Evolutionary conservation across 2,113 vertebrate genomes (phyloP).

Genomic region (Pterocles burchelli): DNA sequence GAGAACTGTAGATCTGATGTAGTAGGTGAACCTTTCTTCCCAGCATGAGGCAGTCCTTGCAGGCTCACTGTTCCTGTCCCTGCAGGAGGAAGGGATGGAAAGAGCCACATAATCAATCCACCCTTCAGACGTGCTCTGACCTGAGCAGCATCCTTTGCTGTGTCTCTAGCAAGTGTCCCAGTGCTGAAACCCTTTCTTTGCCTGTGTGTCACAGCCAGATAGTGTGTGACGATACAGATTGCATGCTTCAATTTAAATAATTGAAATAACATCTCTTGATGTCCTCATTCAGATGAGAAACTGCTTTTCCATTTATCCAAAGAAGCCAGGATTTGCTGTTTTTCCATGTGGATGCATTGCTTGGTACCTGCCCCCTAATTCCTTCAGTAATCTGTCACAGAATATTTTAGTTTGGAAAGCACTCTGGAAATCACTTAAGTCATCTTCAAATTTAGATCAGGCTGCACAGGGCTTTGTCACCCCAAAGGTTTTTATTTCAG

Average conservation of each 20-base stretch:
- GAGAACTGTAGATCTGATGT: not conserved
- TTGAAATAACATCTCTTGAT: no score
- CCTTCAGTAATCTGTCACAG: not conserved
- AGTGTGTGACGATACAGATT: not conserved
- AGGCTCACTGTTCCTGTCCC: not conserved
- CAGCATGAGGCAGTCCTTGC: accelerated
- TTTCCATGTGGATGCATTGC: not conserved
- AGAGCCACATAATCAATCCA: not conserved
- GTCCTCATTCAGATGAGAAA: not conserved
- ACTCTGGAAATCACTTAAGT: not conserved
- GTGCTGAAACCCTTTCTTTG: not conserved
- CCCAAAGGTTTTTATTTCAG: not conserved
- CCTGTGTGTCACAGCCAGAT: not conserved
- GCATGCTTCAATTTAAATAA: not conserved
- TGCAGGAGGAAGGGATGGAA: not conserved
- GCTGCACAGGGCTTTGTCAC: not conserved
- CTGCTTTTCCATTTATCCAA: not conserved
- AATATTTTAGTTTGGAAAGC: not conserved
- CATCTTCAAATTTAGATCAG: not conserved
- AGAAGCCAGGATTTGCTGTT: not conserved
- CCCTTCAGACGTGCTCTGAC: not conserved
- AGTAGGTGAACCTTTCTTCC: not conserved
- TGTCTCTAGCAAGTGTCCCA: not conserved
- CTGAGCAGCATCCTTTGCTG: not conserved
- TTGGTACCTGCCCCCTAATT: not conserved